A percentile compares a stretch with the other conserved stretches of the same genome.
phyloP scores from a whole-genome alignment of 2,888 invertebrate species.

The Psylliodes chrysocephalus region DNA sequence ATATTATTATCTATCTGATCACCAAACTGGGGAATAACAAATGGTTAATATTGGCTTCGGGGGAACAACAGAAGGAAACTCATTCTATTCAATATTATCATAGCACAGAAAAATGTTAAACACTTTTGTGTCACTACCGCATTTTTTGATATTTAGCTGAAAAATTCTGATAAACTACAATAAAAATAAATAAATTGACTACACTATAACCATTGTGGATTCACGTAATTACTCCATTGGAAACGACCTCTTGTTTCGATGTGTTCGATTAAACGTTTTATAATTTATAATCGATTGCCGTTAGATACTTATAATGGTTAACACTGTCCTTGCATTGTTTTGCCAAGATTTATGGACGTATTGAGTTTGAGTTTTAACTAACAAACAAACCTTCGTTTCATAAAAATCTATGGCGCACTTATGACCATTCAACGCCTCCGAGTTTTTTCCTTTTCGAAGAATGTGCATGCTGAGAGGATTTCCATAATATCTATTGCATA shows the following conservation, averaged over 20 bases:
- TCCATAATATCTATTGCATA: no score
- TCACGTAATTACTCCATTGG: slow-evolving; percentile 26
- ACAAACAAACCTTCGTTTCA: slow-evolving; percentile 6
- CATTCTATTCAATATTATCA: no score
- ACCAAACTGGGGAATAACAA: no score
- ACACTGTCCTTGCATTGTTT: slow-evolving; percentile 49
- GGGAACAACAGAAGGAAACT: no score
- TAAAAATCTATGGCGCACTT: slow-evolving; percentile 1
- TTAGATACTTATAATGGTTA: slow-evolving; percentile 38
- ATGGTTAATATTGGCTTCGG: no score
- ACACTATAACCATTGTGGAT: background rate
- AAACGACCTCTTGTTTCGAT: slow-evolving; percentile 38
- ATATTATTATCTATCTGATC: no score
- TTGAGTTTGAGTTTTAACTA: slow-evolving; percentile 7
- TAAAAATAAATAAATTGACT: background rate
- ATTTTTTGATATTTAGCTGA: no score
- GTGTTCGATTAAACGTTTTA: slow-evolving; percentile 38
- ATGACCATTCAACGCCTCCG: background rate
- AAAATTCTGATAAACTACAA: no score
- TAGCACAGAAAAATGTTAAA: no score
- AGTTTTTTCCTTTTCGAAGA: background rate
- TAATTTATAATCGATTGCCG: slow-evolving; percentile 41
- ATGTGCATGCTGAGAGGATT: background rate
- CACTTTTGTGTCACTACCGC: no score
- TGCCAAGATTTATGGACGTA: slow-evolving; percentile 42